Conservation (phyloP, 2,888 invertebrate species). For the Standfussiana lucernea region DNA sequence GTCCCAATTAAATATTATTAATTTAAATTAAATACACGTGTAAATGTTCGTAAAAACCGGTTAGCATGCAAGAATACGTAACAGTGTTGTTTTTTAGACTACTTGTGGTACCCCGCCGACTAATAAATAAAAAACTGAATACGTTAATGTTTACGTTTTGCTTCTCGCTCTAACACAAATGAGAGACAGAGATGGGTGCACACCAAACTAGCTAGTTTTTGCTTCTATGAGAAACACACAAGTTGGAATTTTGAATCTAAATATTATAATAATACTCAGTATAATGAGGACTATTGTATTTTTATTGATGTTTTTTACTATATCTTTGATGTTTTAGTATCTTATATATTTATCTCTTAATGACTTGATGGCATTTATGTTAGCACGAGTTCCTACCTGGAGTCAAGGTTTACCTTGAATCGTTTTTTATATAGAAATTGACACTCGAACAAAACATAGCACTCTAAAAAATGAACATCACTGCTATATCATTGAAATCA, state of each 20-base stretch:
- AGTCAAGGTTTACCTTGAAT: conserved; percentile 19
- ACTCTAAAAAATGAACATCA: neutral
- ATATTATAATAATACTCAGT: neutral
- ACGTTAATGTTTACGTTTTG: conserved; percentile 43
- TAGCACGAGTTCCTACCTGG: neutral
- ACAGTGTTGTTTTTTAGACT: conserved; percentile 41
- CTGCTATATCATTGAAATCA: neutral
- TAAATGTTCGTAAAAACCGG: conserved; percentile 3
- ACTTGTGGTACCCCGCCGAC: neutral
- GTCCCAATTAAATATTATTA: neutral
- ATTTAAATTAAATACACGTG: conserved; percentile 6
- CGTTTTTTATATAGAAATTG: neutral
- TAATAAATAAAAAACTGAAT: conserved; percentile 57
- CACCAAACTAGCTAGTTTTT: conserved; percentile 26
- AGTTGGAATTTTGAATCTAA: conserved; percentile 7
- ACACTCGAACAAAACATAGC: neutral
- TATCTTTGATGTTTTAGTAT: neutral
- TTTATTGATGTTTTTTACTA: too few relatives aligned
- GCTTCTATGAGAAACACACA: neutral
- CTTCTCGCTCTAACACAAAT: conserved; percentile 39
- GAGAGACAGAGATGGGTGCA: conserved; percentile 29
- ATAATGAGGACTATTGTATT: too few relatives aligned
- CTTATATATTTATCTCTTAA: neutral
- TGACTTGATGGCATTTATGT: neutral
- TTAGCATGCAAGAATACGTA: conserved; percentile 32